Evolutionary conservation across 2,113 vertebrate species (phyloP), one percentile per base, ranked within the genome.

Genomic region (Hipposideros armiger): DNA sequence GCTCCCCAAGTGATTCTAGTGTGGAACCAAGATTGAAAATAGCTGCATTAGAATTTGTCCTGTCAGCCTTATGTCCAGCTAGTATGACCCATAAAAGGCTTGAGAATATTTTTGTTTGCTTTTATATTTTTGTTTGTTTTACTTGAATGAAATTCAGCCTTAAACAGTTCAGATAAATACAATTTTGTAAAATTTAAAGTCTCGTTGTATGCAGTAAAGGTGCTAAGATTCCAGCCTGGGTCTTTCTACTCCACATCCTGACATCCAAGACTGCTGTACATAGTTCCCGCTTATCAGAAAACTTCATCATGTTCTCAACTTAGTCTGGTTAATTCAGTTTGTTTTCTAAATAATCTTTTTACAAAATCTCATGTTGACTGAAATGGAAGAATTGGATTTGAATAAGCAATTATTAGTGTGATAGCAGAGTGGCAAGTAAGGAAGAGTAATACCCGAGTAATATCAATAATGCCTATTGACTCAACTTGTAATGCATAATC

Each of bases 311-410:
- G 26, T 62, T 80, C 67, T 45, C 11, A 69, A 45, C 62, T 62
- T n/a, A 80, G 13, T 19, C 32, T 83, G 45, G 22, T 86, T 87
- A 60, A 67, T 92, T 83, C 40, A 20, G 30, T 52, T 73, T 85
- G 24, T 73, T 74, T 74, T 74, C 50, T 67, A 74, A 80, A 17
- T 81, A 60, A 17, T 81, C 60, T 36, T 60, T 54, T 58, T 42
- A 42, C 0, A 0, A 2, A 66, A 36, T 70, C 52, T 76, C 17
- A 26, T 83, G 89, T 24, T 87, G 16, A 83, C 64, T 89, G 76
- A 91, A 93, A 81, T 82, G 73, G 24, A 86, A 94, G 52, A 96
- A 96, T 36, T 95, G 45, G n/a, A 0, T 77, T 30, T 32, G 76
- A 92, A 84, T 72, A 90, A 81, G 81, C 11, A 74, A 84, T 22